Percentiles rank a stretch among this genome's conserved stretches.
phyloP scores from a whole-genome alignment of 2,888 invertebrate genomes.

The Dolichopus griseipennis region DNA sequence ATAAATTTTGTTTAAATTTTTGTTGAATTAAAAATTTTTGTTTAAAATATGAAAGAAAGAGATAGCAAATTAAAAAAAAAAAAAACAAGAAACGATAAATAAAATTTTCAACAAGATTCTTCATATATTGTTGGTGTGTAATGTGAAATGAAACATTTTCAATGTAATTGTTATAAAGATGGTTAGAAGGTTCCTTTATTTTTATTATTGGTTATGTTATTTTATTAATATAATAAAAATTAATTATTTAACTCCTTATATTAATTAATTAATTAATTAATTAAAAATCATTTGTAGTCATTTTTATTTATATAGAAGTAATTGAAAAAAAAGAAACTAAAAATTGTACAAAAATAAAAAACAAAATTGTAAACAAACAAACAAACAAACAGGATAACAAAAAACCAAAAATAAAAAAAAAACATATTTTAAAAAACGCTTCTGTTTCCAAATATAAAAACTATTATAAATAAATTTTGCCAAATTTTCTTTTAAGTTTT shows the following conservation, averaged over 20 bases:
- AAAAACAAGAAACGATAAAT: no score
- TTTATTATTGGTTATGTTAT: not conserved
- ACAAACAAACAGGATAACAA: not conserved
- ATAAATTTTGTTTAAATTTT: no score
- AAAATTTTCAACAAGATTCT: no score
- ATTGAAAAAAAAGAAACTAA: no score
- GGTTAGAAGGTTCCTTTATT: not conserved
- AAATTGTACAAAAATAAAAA: no score
- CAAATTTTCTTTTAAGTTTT: constrained; percentile 28
- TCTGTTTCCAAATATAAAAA: constrained; percentile 18
- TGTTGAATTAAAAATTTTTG: not conserved
- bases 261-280: constrained; percentile 12
- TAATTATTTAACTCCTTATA: not conserved
- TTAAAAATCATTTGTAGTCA: not conserved
- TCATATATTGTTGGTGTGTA: not conserved
- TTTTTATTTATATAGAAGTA: no score
- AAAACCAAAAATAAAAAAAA: constrained; percentile 7
- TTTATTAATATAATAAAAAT: constrained; percentile 17
- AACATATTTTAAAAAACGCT: constrained; percentile 14
- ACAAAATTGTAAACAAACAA: no score
- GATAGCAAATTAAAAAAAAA: no score
- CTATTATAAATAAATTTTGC: constrained; percentile 8
- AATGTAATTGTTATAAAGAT: not conserved
- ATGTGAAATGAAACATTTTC: not conserved
- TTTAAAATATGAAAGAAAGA: no score